Evolutionary conservation across 1,140 invertebrate species (phyloP), one percentile per base, ranked within the genome.

Genomic region (Pogonomyrmex barbatus): DNA sequence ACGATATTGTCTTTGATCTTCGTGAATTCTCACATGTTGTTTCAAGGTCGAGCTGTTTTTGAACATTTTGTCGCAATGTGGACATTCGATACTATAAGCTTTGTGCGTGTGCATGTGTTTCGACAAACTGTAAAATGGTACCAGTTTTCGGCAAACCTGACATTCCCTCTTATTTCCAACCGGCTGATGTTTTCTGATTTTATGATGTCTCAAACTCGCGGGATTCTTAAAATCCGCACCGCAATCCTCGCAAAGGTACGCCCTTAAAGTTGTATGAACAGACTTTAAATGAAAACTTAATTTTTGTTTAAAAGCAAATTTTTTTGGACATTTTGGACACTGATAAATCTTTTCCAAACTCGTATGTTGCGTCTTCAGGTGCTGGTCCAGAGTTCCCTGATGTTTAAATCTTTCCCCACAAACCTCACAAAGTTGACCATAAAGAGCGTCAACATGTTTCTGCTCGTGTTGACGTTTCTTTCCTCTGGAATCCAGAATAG

Each of bases 91-190:
- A 1, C 93, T 94, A n/a, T 95, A 95, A 8, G 94, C 93, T 63
- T 95, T 95, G 67, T 95, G 95, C 0, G 95, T 95, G 33, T 95
- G 94, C 95, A 95, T 95, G 33, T 95, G 95, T 45, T 95, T 95
- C 0, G 94, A 95, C 36, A 95, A 90, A 76, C 94, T 94, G 58
- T 95, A 95, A 85, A 94, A 94, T 1, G 94, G 95, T 12, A 95
- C 93, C 82, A 95, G 70, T 75, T 95, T 95, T 39, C 93, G 92
- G 50, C 95, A 95, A 39, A 95, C 94, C 3, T 87, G 87, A 87
- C 94, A 95, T 67, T 95, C 94, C 0, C 94, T 89, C 75, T 95
- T 95, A 75, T 94, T 95, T 1, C 94, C 92, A 2, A 92, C 84
- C 1, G 94, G 91, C 62, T 94, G 94, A 84, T 95, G 95, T 68